A percentile compares a stretch with the other conserved stretches of the same genome.
Conservation (phyloP, 2,797 vertebrate genomes). For the Amphiprion clarkii region DNA sequence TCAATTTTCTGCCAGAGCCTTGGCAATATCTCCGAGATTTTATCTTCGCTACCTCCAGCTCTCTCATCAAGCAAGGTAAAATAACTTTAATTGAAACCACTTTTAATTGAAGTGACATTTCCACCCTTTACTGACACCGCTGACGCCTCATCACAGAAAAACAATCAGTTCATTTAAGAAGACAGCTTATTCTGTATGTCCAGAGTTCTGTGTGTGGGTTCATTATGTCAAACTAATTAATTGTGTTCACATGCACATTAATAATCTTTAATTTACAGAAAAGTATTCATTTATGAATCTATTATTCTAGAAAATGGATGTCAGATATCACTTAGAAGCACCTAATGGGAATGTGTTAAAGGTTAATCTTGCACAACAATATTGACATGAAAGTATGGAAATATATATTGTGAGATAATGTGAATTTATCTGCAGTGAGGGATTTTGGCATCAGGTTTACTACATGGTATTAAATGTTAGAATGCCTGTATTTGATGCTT, state of each 20-base stretch:
- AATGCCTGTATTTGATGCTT: not conserved
- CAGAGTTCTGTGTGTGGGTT: constrained; percentile 8
- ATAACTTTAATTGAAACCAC: constrained; percentile 84
- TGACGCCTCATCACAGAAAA: constrained; percentile 26
- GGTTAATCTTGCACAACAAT: not conserved
- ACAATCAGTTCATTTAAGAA: constrained; percentile 52
- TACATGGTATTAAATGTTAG: not conserved
- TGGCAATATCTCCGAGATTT: constrained; percentile 77
- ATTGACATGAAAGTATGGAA: not conserved
- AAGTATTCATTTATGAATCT: constrained; percentile 5
- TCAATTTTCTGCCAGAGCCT: constrained; percentile 79
- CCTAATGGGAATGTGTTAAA: constrained; percentile 4
- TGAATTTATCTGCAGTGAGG: not conserved
- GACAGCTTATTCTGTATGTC: constrained; percentile 9
- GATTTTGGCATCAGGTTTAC: too few relatives aligned
- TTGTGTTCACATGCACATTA: constrained; percentile 8
- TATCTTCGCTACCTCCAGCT: constrained; percentile 79
- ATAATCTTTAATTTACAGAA: constrained; percentile 14
- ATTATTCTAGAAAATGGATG: not conserved
- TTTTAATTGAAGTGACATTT: constrained; percentile 83
- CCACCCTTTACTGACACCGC: constrained; percentile 46
- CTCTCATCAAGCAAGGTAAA: constrained; percentile 81
- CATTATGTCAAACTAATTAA: constrained; percentile 42
- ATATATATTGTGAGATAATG: not conserved
- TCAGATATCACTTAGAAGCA: not conserved